These are phyloP conservation scores for Mus musculus DNA, from an alignment of 2,113 vertebrate genomes.

Conservation along the genomic window DNA sequence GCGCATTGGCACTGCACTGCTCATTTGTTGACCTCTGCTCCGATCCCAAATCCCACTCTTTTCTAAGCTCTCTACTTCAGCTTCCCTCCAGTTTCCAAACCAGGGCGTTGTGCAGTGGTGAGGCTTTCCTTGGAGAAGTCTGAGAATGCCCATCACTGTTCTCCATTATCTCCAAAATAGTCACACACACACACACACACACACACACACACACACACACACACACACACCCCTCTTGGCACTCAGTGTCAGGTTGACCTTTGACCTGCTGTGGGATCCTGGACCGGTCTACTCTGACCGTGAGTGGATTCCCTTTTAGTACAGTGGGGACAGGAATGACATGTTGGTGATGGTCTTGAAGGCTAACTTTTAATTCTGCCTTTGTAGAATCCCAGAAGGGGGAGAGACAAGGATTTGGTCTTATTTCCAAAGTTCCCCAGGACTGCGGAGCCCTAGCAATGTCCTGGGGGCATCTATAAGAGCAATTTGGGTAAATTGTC, in stretches of 20 bases:
- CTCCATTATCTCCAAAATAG: neutral
- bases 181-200: too few species aligned
- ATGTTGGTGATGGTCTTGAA: neutral
- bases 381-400: neutral
- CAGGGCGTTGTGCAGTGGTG: neutral
- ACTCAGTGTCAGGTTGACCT: neutral
- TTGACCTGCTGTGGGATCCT: constrained; percentile 31
- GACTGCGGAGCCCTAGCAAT: neutral
- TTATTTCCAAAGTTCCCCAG: neutral
- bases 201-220: too few species aligned
- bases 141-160: neutral
- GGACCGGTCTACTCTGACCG: neutral
- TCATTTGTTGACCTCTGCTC: neutral
- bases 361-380: neutral
- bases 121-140: neutral
- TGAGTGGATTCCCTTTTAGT: too few species aligned
- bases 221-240: too few species aligned
- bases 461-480: neutral
- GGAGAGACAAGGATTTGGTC: neutral
- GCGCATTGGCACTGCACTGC: neutral
- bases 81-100: neutral
- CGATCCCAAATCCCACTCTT: neutral
- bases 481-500: neutral
- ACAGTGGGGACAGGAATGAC: neutral
- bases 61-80: neutral